Base-by-base conservation (phyloP, 2,113 vertebrate genomes). In the Bombycilla garrulus region DNA sequence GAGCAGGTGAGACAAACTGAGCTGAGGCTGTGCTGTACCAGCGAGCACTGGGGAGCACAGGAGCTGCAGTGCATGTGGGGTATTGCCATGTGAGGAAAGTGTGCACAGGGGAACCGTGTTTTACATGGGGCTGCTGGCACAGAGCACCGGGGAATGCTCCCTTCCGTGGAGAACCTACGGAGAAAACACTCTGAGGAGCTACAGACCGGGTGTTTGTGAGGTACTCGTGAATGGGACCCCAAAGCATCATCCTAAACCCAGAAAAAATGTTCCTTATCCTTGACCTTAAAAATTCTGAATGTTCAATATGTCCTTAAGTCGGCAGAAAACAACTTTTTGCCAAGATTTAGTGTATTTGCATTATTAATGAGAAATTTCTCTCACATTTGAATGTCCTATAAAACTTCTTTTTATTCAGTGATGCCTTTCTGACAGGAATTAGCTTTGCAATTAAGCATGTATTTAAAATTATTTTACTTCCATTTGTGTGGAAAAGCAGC, bases 51-150 rank as follows among this genome's bases (percentile, higher is more conserved):
- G 48, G 45, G 31, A 65, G 81, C 51, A 35, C 17, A 11, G 81
- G 26, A 71, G 47, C 14, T 24, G 40, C 53, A 14, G 4, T 1
- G 3, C 9, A 0, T 5, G 12, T 1, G 11, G 6, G 31, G 24
- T 7, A 38, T 38, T 38, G 38, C 38, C 38, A 38, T 38, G 33
- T 28, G 48, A 21, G 53, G 44, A 29, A 38, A 35, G 14, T 5
- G 6, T 16, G 56, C 50, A 2, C 16, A 15, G 51, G 21, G 29
- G 11, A 57, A 36, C 22, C 0, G 12, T 60, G 62, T 28, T 67
- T 29, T 50, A 12, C 25, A 2, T 3, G 33, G 62, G 57, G 44
- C 48, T 77, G 72, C 58, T 66, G 83, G 23, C 35, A 85, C 65
- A 36, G n/a, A 60, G 56, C 44, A 14, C 42, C 40, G 7, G 16